Base-by-base conservation (phyloP, 2,797 vertebrate genomes). In the Sebastes paucispinis region DNA sequence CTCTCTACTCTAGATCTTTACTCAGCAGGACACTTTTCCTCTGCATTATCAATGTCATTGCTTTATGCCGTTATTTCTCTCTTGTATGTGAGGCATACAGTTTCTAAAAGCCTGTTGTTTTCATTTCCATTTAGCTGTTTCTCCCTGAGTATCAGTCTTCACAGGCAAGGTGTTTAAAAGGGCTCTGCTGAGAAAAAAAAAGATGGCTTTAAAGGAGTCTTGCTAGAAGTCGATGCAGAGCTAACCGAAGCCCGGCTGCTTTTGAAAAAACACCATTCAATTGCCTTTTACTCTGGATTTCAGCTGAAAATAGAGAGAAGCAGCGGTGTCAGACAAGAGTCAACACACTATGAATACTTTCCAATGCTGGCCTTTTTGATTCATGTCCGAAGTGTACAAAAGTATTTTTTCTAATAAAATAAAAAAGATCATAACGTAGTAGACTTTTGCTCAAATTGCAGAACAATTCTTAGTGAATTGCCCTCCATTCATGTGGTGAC, bases 101-200 rank as follows among this genome's bases (percentile, higher is more conserved):
- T 89, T 39, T 79, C 62, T 24, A 66, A 64, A 69, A 43, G 72
- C 68, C 66, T 80, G 80, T 82, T 88, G 69, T 80, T 92, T 80
- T 82, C 74, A 79, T 89, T 75, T 75, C 54, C 73, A 87, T 86
- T 87, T 81, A 81, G 77, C 50, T 59, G 73, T 73, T 80, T 84
- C 34, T 83, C 71, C 68, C 29, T 14, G 24, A 86, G 68, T 79
- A 88, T 87, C 83, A 77, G 73, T 88, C 81, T 79, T 80, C 67
- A 81, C 69, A 82, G 63, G 24, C 63, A 3, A 54, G 20, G 73
- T 65, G 73, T 83, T 85, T 81, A 66, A 90, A 92, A 87, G 32
- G 27, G 25, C 72, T 79, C 58, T 65, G 32, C 75, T 71, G 73
- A 80, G 20, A 0, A 34, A 29, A 39, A 57, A 72, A 58, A 75